Evolutionary conservation across 2,888 invertebrate genomes (phyloP).

Genomic region (Lochmaea crataegi): DNA sequence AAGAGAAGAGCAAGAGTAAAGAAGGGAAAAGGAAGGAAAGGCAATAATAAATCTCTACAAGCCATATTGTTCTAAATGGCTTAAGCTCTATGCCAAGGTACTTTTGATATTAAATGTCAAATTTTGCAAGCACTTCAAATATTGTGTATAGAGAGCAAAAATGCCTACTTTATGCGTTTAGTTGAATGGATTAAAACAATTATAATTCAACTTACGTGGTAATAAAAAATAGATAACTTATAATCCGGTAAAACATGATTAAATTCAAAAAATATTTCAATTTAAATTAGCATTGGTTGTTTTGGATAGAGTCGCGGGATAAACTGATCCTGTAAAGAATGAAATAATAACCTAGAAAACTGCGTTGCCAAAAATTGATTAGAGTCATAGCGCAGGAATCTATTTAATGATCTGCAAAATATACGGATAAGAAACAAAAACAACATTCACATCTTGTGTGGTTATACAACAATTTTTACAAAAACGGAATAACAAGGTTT

Average conservation of each 20-base stretch:
- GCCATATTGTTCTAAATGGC: too few species aligned
- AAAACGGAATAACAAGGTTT: too few species aligned
- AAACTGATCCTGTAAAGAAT: not conserved
- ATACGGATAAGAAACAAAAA: not conserved
- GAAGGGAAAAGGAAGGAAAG: too few species aligned
- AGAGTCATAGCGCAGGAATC: not conserved
- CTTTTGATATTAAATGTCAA: too few species aligned
- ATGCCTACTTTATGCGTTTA: too few species aligned
- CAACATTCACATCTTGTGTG: not conserved
- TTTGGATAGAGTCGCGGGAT: not conserved
- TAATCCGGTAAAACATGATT: not conserved
- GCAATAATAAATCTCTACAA: too few species aligned
- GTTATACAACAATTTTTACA: too few species aligned
- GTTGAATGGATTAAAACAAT: too few species aligned
- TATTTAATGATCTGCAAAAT: not conserved
- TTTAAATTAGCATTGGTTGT: not conserved
- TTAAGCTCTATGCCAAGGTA: too few species aligned
- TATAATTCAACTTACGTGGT: not conserved
- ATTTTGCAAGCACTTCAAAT: too few species aligned
- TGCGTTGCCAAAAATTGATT: not conserved
- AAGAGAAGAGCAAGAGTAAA: too few species aligned
- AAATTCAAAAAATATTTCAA: not conserved
- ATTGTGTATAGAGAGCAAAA: too few species aligned
- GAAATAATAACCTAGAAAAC: not conserved
- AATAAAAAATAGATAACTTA: not conserved